Evolutionary conservation across 2,888 invertebrate species (phyloP).

Genomic region (Cepaea hortensis): DNA sequence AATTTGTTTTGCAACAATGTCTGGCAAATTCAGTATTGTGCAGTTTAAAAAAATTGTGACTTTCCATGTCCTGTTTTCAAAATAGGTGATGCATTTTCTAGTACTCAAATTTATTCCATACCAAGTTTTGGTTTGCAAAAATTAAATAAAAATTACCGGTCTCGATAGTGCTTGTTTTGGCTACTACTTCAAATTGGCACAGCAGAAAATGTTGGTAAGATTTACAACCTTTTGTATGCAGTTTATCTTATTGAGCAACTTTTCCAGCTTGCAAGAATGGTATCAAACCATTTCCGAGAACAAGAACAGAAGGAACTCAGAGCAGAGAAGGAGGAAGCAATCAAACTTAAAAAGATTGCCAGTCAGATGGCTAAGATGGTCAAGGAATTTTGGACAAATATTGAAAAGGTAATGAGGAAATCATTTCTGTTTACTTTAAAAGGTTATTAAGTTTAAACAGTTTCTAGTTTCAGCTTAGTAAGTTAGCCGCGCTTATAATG

Average conservation of each 20-base stretch:
- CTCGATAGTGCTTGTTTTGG: too few relatives aligned
- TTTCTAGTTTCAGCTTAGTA: not conserved
- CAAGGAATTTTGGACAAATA: constrained; percentile 95
- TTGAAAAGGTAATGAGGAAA: constrained; percentile 85
- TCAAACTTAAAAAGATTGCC: constrained; percentile 89
- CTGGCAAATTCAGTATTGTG: too few relatives aligned
- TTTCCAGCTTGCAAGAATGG: constrained; percentile 73
- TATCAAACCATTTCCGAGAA: constrained; percentile 73
- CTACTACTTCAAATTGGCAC: too few relatives aligned
- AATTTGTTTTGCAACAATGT: too few relatives aligned
- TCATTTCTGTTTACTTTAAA: not conserved
- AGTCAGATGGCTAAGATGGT: constrained; percentile 94
- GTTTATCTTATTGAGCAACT: not conserved
- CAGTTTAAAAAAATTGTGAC: too few relatives aligned
- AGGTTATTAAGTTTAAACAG: not conserved
- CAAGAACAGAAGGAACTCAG: constrained; percentile 88
- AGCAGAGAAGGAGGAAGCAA: constrained; percentile 93
- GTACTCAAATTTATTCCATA: too few relatives aligned
- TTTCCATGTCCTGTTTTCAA: too few relatives aligned
- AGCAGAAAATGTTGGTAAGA: too few relatives aligned
- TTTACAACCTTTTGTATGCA: not conserved
- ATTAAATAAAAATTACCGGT: too few relatives aligned
- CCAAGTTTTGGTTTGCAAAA: too few relatives aligned
- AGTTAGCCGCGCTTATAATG: too few relatives aligned
- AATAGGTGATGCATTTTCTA: too few relatives aligned